Percentiles rank a stretch among this genome's conserved stretches.
phyloP scores from a whole-genome alignment of 2,888 invertebrate species.

The Scrobipalpa costella region DNA sequence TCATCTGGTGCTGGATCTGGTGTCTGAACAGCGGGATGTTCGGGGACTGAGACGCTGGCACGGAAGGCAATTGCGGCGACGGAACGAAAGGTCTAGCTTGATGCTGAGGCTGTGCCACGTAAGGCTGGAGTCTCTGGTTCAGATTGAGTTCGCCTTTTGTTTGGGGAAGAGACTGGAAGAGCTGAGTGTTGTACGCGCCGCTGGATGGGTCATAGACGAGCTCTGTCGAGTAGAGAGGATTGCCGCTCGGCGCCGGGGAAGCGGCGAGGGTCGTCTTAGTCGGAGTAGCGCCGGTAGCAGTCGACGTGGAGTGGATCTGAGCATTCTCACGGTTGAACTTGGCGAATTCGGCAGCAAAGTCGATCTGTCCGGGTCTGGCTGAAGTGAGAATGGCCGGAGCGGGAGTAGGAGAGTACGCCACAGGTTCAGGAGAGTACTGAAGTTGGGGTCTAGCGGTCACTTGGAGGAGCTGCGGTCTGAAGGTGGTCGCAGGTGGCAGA shows the following conservation, averaged over 20 bases:
- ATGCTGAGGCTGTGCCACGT: slow-evolving; percentile 83
- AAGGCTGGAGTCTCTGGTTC: slow-evolving; percentile 88
- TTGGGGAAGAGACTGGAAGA: slow-evolving; percentile 88
- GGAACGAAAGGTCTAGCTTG: slow-evolving; percentile 76
- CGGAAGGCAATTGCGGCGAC: slow-evolving; percentile 80
- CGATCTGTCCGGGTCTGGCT: slow-evolving; percentile 69
- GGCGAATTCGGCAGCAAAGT: slow-evolving; percentile 89
- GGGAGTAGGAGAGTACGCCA: slow-evolving; percentile 55
- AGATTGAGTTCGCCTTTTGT: slow-evolving; percentile 86
- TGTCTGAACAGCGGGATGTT: slow-evolving; percentile 75
- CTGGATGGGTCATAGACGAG: slow-evolving; percentile 88
- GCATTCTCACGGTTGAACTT: slow-evolving; percentile 86
- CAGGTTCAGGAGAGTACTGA: slow-evolving; percentile 68
- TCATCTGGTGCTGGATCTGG: slow-evolving; percentile 60
- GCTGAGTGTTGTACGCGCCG: slow-evolving; percentile 89
- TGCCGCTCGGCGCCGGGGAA: slow-evolving; percentile 69
- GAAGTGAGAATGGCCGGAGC: slow-evolving; percentile 55
- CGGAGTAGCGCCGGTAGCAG: slow-evolving; percentile 56
- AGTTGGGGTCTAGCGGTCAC: slow-evolving; percentile 80
- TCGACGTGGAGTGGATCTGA: slow-evolving; percentile 79
- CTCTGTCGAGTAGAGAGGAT: slow-evolving; percentile 89
- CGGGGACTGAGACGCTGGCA: slow-evolving; percentile 56
- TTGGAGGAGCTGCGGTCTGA: slow-evolving; percentile 82
- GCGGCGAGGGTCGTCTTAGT: slow-evolving; percentile 61
- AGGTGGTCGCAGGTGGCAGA: slow-evolving; percentile 84